These are phyloP conservation scores for Cheilosia pagana DNA, from an alignment of 2,888 invertebrate genomes.

Conservation along the genomic window DNA sequence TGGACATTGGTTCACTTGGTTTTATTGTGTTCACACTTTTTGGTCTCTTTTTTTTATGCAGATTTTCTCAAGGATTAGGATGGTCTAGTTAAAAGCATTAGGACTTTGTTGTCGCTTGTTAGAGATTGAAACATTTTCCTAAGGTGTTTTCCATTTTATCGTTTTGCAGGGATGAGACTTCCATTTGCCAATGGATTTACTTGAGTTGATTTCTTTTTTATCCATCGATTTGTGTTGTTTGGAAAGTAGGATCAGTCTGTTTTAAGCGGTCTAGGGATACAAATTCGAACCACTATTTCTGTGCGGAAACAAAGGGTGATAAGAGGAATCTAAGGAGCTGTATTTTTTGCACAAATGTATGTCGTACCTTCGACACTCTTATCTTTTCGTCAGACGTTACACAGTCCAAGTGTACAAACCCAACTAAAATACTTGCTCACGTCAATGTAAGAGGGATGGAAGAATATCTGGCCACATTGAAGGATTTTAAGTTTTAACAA, in stretches of 20 bases:
- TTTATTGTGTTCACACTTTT: conserved; percentile 23
- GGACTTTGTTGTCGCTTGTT: conserved; percentile 1
- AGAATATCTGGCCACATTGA: no score
- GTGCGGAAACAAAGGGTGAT: neutral
- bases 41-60: neutral
- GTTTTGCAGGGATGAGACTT: neutral
- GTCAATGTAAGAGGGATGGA: no score
- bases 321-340: neutral
- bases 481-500: no score
- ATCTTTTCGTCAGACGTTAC: no score
- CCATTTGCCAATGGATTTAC: conserved; percentile 33
- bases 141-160: conserved; percentile 5
- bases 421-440: no score
- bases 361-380: no score
- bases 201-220: conserved; percentile 19
- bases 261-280: neutral
- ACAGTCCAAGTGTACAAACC: no score
- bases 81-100: conserved; percentile 8
- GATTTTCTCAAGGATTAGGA: conserved; percentile 36
- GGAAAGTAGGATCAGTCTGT: conserved; percentile 25
- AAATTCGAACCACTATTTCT: neutral
- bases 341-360: no score
- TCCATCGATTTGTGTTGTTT: conserved; percentile 21
- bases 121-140: conserved; percentile 16
- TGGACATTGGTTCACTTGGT: conserved; percentile 5